Percentiles rank a stretch among this genome's conserved stretches.
phyloP scores from a whole-genome alignment of 1,140 invertebrate species.

The Popillia japonica region DNA sequence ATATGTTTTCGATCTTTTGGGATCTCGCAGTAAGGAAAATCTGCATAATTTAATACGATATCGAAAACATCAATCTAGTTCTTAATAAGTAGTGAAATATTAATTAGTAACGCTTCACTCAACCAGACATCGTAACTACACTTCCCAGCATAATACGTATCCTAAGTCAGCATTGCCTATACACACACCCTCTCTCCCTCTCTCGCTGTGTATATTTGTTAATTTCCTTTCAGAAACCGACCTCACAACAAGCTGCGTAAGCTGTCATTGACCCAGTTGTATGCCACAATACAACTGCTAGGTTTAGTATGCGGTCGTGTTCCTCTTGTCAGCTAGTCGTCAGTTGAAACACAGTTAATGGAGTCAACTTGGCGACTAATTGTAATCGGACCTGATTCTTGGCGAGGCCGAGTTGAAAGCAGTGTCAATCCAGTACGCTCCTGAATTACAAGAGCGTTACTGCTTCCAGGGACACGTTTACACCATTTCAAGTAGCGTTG shows the following conservation, averaged over 20 bases:
- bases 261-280: background rate
- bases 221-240: slow-evolving; percentile 1
- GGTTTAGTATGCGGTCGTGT: slow-evolving; percentile 23
- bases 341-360: slow-evolving; percentile 27
- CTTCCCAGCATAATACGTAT: too few species aligned
- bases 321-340: slow-evolving; percentile 25
- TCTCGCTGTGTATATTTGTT: background rate
- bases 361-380: slow-evolving; percentile 25
- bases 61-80: too few species aligned
- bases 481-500: background rate
- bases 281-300: slow-evolving; percentile 11
- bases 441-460: background rate
- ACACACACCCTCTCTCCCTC: too few species aligned
- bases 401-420: slow-evolving; percentile 21
- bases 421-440: background rate
- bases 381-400: slow-evolving; percentile 29
- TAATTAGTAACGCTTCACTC: too few species aligned
- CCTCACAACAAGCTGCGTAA: slow-evolving; percentile 20
- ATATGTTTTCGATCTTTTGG: too few species aligned
- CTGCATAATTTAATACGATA: too few species aligned
- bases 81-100: too few species aligned
- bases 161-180: too few species aligned
- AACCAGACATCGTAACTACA: too few species aligned
- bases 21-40: too few species aligned
- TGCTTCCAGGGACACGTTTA: slow-evolving; percentile 1